phyloP scores from a whole-genome alignment of 2,797 vertebrate genomes.

The Periophthalmus magnuspinnatus region DNA sequence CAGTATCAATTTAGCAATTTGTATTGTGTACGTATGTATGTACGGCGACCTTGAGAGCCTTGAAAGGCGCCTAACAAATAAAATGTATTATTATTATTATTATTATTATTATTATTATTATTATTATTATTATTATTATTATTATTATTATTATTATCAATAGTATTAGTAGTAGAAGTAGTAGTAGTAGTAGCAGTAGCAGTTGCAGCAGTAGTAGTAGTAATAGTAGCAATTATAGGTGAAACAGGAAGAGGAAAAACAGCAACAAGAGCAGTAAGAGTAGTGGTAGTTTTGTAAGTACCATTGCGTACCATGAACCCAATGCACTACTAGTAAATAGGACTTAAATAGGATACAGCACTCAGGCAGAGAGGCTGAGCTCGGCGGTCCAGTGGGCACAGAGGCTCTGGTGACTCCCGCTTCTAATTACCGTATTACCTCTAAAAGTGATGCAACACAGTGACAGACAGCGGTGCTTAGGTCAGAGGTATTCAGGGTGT shows the following conservation, averaged over 20 bases:
- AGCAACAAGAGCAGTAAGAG: neutral
- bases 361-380: slow-evolving; percentile 26
- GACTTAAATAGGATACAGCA: slow-evolving; percentile 63
- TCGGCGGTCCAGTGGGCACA: slow-evolving; percentile 10
- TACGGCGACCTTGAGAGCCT: no score
- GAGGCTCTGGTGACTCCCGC: slow-evolving; percentile 55
- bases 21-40: no score
- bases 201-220: neutral
- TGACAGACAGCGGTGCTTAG: slow-evolving; percentile 52
- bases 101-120: no score
- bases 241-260: no score
- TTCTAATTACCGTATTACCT: slow-evolving; percentile 63
- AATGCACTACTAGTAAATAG: slow-evolving; percentile 57
- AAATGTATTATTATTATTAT: no score
- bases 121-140: no score
- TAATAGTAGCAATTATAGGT: neutral
- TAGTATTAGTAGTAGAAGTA: no score
- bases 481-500: slow-evolving; percentile 24
- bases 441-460: slow-evolving; percentile 51
- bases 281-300: neutral
- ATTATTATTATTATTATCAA: no score
- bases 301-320: neutral
- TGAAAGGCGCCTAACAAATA: no score
- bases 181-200: neutral
- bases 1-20: no score